Conservation (phyloP, 2,888 invertebrate species). For the Pocota personata region DNA sequence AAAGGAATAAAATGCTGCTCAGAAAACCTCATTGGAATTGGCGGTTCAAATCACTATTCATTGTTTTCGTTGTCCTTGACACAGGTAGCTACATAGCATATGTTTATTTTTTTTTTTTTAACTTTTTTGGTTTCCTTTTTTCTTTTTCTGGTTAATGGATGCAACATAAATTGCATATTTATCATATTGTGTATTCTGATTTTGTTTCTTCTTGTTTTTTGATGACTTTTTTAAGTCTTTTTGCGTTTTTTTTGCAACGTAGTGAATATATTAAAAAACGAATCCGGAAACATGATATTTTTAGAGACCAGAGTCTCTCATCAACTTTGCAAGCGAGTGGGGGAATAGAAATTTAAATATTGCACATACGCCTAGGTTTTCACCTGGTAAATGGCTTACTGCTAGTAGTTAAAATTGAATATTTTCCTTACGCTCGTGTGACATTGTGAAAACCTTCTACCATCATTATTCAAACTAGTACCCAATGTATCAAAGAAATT, state of each 20-base stretch:
- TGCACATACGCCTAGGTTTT: slow-evolving; percentile 53
- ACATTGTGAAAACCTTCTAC: not conserved
- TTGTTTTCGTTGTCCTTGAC: slow-evolving; percentile 71
- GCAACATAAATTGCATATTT: slow-evolving; percentile 62
- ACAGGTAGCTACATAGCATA: slow-evolving; percentile 52
- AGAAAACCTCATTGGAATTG: slow-evolving; percentile 48
- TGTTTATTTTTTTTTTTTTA: too few species aligned
- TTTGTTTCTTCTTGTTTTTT: slow-evolving; percentile 15
- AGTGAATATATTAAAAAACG: slow-evolving; percentile 52
- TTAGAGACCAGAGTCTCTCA: not conserved
- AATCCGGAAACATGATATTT: slow-evolving; percentile 60
- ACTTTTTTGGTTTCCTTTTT: slow-evolving; percentile 4
- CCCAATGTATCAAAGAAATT: not conserved
- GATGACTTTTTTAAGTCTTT: not conserved
- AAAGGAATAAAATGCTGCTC: slow-evolving; percentile 40
- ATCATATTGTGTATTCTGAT: slow-evolving; percentile 40
- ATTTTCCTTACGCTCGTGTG: not conserved
- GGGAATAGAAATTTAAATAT: slow-evolving; percentile 3
- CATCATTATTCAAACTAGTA: not conserved
- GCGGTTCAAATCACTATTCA: slow-evolving; percentile 55
- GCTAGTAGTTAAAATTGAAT: not conserved
- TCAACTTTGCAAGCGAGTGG: not conserved
- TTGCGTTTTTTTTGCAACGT: slow-evolving; percentile 4
- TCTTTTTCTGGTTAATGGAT: slow-evolving; percentile 3
- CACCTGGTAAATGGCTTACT: not conserved